Evolutionary conservation across 2,113 vertebrate species (phyloP).

Genomic region (Anser cygnoides): DNA sequence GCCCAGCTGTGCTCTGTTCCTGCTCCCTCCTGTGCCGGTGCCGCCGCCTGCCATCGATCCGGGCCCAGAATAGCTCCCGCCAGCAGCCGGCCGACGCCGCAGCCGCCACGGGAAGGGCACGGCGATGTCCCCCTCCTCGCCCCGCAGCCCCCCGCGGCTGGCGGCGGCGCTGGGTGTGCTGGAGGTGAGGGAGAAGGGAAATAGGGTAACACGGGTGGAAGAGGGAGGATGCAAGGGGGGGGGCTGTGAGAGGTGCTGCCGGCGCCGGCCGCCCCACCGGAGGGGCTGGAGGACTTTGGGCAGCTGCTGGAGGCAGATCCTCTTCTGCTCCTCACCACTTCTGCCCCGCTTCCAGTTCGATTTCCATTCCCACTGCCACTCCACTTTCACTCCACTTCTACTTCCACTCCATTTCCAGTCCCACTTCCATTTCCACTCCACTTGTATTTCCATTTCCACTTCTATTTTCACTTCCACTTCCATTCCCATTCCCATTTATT

Average conservation of each 20-base stretch:
- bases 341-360: neutral
- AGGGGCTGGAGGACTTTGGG: neutral
- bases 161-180: no score
- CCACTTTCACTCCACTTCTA: neutral
- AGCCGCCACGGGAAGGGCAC: neutral
- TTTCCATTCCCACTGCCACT: neutral
- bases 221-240: neutral
- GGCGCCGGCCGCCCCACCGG: accelerated
- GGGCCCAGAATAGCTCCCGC: conserved; percentile 44
- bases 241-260: neutral
- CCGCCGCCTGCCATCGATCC: neutral
- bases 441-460: neutral
- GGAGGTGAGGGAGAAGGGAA: neutral
- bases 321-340: neutral
- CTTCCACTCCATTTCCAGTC: neutral
- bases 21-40: neutral
- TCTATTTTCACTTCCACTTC: neutral
- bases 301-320: neutral
- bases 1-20: neutral
- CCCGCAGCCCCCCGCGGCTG: accelerated
- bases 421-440: neutral
- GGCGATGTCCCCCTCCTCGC: neutral
- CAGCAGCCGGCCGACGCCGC: neutral
- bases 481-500: neutral
- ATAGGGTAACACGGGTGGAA: neutral